Evolutionary conservation across 1,140 invertebrate genomes (phyloP).

Genomic region (Lepidurus packardi): DNA sequence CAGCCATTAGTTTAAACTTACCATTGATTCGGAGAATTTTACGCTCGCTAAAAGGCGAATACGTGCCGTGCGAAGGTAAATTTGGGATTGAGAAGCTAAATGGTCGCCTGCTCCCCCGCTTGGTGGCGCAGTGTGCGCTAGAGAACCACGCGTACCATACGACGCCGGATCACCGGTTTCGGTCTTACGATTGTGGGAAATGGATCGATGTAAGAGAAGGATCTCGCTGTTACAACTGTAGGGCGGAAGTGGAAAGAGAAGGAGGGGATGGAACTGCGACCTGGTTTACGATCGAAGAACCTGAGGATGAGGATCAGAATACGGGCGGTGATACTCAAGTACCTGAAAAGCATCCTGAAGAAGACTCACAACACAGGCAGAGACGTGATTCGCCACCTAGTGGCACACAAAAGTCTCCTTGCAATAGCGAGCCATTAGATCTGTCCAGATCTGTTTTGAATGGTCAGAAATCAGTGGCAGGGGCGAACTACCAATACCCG

Average conservation of each 20-base stretch:
- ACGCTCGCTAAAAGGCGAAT: constrained; percentile 6
- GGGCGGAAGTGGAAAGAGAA: background rate
- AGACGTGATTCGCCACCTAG: background rate
- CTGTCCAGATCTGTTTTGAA: constrained; percentile 1
- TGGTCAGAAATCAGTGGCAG: background rate
- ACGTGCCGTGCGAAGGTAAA: constrained; percentile 24
- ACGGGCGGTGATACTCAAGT: background rate
- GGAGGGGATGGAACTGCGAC: background rate
- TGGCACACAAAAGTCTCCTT: background rate
- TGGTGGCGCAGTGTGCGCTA: constrained; percentile 1
- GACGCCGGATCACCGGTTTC: constrained; percentile 29
- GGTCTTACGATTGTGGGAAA: constrained; percentile 26
- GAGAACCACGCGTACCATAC: constrained; percentile 16
- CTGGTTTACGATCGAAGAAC: background rate
- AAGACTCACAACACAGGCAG: background rate
- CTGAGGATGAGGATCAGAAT: background rate
- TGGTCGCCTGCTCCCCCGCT: background rate
- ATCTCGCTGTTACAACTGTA: constrained; percentile 6
- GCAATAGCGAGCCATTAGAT: background rate
- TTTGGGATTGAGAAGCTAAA: background rate
- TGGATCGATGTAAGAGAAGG: constrained; percentile 7
- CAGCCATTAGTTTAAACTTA: background rate
- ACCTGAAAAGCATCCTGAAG: background rate
- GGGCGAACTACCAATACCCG: background rate
- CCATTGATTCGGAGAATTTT: constrained; percentile 1